These are phyloP conservation scores for Ferrisia virgata DNA, from an alignment of 2,888 invertebrate genomes.

Conservation along the genomic window DNA sequence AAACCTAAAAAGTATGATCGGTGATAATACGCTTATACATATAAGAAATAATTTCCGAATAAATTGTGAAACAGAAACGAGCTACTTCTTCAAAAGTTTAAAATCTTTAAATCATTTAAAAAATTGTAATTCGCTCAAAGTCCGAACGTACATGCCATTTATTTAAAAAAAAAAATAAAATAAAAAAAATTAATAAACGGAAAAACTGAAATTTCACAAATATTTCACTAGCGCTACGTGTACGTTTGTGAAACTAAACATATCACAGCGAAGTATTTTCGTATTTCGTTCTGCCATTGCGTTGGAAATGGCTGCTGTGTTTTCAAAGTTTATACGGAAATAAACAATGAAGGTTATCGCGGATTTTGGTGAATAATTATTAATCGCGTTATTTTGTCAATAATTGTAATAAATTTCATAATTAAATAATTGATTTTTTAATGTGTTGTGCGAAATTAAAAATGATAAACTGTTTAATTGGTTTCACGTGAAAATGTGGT, in stretches of 20 bases:
- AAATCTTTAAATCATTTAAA: no score
- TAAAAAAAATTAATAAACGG: neutral
- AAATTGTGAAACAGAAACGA: no score
- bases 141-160: no score
- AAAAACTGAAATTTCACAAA: neutral
- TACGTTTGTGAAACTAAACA: neutral
- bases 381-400: neutral
- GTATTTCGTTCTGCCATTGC: conserved; percentile 24
- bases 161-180: neutral
- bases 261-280: neutral
- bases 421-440: conserved; percentile 16
- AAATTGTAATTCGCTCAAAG: no score
- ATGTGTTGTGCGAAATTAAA: neutral
- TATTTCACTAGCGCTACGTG: neutral
- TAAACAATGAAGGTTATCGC: conserved; percentile 44
- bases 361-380: conserved; percentile 40
- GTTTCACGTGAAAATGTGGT: conserved; percentile 37
- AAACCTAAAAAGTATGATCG: no score
- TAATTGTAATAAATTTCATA: neutral
- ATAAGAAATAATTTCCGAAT: no score
- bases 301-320: conserved; percentile 40
- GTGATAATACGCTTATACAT: no score
- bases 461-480: neutral
- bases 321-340: conserved; percentile 40
- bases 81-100: no score